phyloP scores from a whole-genome alignment of 1,140 invertebrate genomes.

The Diabrotica virgifera region DNA sequence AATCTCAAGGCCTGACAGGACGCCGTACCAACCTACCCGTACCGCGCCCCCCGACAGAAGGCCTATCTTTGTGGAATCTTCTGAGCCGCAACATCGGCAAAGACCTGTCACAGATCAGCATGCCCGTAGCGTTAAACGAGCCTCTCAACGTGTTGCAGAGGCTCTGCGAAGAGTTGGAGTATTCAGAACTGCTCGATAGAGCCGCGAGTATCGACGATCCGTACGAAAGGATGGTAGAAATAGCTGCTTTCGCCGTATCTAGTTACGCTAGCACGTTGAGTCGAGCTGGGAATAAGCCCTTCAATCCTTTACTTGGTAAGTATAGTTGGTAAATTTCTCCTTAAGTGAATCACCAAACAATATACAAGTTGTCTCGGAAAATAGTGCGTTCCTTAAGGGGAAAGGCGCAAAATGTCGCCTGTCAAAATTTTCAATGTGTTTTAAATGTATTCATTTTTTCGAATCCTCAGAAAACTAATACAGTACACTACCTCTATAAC shows the following conservation, averaged over 20 bases:
- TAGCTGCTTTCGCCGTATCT: conserved; percentile 82
- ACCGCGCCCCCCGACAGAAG: conserved; percentile 68
- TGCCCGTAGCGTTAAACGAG: conserved; percentile 84
- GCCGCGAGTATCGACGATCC: conserved; percentile 63
- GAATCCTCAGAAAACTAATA: too few relatives aligned
- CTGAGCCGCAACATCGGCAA: conserved; percentile 84
- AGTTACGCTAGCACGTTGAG: conserved; percentile 76
- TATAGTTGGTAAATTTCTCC: conserved; percentile 47
- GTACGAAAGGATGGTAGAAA: conserved; percentile 69
- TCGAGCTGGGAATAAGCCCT: conserved; percentile 80
- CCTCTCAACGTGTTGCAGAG: conserved; percentile 80
- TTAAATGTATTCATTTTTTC: too few relatives aligned
- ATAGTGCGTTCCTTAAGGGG: too few relatives aligned
- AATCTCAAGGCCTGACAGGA: conserved; percentile 55
- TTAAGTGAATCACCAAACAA: too few relatives aligned
- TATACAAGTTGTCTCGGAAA: too few relatives aligned
- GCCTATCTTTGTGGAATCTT: conserved; percentile 76
- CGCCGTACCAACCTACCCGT: conserved; percentile 69
- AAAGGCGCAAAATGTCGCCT: too few relatives aligned
- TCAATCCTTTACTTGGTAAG: conserved; percentile 84
- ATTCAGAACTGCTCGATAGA: conserved; percentile 74
- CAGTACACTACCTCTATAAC: too few relatives aligned
- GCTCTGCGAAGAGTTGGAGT: conserved; percentile 83
- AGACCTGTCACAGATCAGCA: conserved; percentile 78
- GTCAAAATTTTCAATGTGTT: too few relatives aligned